Conservation (phyloP, 2,888 invertebrate genomes). For the Autographa pulchrina region DNA sequence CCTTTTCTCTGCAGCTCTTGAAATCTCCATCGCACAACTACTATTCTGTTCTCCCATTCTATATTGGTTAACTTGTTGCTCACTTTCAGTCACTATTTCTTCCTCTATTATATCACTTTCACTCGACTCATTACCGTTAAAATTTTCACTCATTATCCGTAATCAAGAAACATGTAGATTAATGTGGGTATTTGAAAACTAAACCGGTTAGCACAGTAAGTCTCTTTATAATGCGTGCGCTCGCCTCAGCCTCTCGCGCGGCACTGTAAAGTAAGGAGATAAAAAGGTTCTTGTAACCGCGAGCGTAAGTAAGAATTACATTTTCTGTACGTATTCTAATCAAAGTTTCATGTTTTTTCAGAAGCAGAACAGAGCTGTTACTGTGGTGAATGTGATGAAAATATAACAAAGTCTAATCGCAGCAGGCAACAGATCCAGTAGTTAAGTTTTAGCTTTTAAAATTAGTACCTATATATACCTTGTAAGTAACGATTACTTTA, state of each 20-base stretch:
- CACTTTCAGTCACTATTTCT: not conserved
- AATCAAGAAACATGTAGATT: not conserved
- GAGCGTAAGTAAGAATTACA: too few relatives aligned
- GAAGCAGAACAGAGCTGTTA: too few relatives aligned
- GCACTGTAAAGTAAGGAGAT: too few relatives aligned
- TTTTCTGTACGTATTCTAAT: too few relatives aligned
- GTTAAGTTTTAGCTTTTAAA: too few relatives aligned
- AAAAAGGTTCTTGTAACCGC: too few relatives aligned
- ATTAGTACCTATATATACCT: too few relatives aligned
- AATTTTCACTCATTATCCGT: not conserved
- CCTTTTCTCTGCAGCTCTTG: constrained; percentile 7
- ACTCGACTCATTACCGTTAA: not conserved
- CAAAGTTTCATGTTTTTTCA: too few relatives aligned
- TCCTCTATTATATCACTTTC: not conserved
- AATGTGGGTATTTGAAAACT: not conserved
- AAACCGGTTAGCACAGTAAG: not conserved
- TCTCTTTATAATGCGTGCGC: not conserved
- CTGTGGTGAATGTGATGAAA: too few relatives aligned
- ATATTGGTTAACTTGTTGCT: not conserved
- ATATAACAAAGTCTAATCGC: too few relatives aligned
- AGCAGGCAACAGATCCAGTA: too few relatives aligned
- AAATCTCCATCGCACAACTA: not conserved
- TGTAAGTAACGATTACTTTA: too few relatives aligned
- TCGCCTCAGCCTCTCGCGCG: not conserved
- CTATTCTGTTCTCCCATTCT: not conserved